Conservation (phyloP, 1,140 invertebrate species). For the Drosophila cardini region DNA sequence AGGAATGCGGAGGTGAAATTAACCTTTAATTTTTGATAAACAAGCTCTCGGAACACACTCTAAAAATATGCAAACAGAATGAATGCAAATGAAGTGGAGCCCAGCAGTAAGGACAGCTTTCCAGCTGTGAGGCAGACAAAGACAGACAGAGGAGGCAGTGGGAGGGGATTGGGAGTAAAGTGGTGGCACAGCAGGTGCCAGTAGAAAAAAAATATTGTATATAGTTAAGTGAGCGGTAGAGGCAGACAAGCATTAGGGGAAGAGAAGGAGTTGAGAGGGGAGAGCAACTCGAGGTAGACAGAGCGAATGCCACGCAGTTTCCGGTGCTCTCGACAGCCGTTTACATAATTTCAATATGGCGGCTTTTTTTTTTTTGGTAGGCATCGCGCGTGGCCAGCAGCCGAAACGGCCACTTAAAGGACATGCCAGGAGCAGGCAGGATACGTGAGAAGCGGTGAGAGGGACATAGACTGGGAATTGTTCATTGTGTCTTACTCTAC, state of each 20-base stretch:
- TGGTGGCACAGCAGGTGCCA: slow-evolving; percentile 34
- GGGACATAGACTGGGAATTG: slow-evolving; percentile 3
- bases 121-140: slow-evolving; percentile 27
- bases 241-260: not conserved
- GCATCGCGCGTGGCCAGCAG: slow-evolving; percentile 48
- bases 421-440: slow-evolving; percentile 32
- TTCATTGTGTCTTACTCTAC: not conserved
- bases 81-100: slow-evolving; percentile 53
- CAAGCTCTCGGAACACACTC: slow-evolving; percentile 42
- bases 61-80: slow-evolving; percentile 53
- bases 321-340: slow-evolving; percentile 48
- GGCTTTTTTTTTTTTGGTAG: slow-evolving; percentile 31
- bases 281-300: not conserved
- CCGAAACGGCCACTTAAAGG: slow-evolving; percentile 54
- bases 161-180: not conserved
- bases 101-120: slow-evolving; percentile 5
- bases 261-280: not conserved
- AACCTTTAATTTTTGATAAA: slow-evolving; percentile 58
- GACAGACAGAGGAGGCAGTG: too few species aligned
- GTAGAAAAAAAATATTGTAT: slow-evolving; percentile 13
- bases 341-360: slow-evolving; percentile 59
- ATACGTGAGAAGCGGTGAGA: too few species aligned
- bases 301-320: slow-evolving; percentile 38
- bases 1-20: slow-evolving; percentile 33
- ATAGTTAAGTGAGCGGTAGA: not conserved